A percentile compares a stretch with the other conserved stretches of the same genome.
Conservation (phyloP, 2,888 invertebrate genomes). For the Euphydryas editha region DNA sequence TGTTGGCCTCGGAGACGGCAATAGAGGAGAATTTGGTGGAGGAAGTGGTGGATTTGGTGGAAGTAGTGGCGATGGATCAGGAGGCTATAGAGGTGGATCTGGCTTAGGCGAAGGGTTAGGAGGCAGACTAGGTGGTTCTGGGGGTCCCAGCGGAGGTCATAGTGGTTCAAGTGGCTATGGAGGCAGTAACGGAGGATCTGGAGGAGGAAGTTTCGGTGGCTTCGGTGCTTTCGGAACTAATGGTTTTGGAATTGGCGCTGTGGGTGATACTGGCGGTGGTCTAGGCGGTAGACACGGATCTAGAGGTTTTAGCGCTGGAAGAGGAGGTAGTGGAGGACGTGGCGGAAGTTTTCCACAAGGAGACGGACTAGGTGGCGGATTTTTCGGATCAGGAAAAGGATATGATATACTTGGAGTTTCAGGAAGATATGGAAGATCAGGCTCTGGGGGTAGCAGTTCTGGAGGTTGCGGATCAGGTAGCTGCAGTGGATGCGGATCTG, state of each 20-base stretch:
- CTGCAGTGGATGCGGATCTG: constrained; percentile 50
- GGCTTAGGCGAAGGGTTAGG: constrained; percentile 43
- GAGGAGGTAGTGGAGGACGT: constrained; percentile 13
- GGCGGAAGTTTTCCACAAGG: constrained; percentile 20
- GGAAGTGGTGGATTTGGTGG: too few species aligned
- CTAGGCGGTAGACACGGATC: constrained; percentile 15
- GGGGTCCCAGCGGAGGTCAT: constrained; percentile 38
- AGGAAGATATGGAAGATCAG: constrained; percentile 39
- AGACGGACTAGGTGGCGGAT: too few species aligned
- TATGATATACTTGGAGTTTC: constrained; percentile 40
- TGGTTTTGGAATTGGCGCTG: constrained; percentile 51
- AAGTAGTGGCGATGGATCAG: too few species aligned
- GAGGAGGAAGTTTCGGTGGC: constrained; percentile 46
- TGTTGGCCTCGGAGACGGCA: too few species aligned
- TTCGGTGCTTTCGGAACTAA: constrained; percentile 27
- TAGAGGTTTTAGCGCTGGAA: neutral
- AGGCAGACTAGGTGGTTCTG: constrained; percentile 39
- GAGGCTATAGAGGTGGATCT: constrained; percentile 44
- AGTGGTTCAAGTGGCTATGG: constrained; percentile 36
- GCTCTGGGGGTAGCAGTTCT: constrained; percentile 33
- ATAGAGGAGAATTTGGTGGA: too few species aligned
- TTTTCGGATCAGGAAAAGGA: too few species aligned
- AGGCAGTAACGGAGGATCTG: constrained; percentile 28
- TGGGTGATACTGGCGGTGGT: constrained; percentile 52
- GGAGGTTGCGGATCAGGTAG: constrained; percentile 45